Evolutionary conservation across 2,888 invertebrate genomes (phyloP), one percentile per base, ranked within the genome.

Genomic region (Sesia bembeciformis): DNA sequence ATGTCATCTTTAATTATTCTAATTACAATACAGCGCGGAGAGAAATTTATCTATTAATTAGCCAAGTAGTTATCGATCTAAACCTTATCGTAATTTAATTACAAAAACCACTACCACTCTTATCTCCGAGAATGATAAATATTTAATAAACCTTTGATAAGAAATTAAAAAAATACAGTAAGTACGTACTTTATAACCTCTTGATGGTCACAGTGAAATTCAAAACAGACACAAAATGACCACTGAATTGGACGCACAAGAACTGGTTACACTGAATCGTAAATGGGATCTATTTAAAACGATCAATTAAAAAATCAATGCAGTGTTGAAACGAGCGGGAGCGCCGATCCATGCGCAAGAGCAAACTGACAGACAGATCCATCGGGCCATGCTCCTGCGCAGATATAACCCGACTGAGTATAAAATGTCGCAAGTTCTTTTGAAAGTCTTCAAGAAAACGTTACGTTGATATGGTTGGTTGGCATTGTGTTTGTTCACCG

Each of bases 321-420:
- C 59, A 8, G 23, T 23, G 7, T 5, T n/a, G 64, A 63, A 49
- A 62, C 58, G 59, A 63, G 63, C 63, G 60, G 65, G 66, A 56
- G 58, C 74, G 58, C 66, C 74, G 80, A 80, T 83, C 85, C 80
- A 84, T 82, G 80, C 79, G 67, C 75, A 72, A 77, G 76, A 78
- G 76, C 83, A 76, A 23, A 88, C 87, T 87, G 87, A 82, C 85
- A 81, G 73, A 69, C 70, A 64, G 74, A 77, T 73, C 75, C 76
- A 71, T 65, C 71, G 61, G 59, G 60, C 71, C 78, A 75, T 85
- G 86, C 86, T 87, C 81, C 70, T 62, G 88, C 85, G 86, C 84
- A 73, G 49, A 62, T 71, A 63, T 70, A 64, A 76, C 49, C 66
- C 79, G 72, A 59, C 73, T 62, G 57, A 73, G 54, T 83, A 73